Base-by-base conservation (phyloP, 1,140 invertebrate genomes). In the Drosophila pectinifera region DNA sequence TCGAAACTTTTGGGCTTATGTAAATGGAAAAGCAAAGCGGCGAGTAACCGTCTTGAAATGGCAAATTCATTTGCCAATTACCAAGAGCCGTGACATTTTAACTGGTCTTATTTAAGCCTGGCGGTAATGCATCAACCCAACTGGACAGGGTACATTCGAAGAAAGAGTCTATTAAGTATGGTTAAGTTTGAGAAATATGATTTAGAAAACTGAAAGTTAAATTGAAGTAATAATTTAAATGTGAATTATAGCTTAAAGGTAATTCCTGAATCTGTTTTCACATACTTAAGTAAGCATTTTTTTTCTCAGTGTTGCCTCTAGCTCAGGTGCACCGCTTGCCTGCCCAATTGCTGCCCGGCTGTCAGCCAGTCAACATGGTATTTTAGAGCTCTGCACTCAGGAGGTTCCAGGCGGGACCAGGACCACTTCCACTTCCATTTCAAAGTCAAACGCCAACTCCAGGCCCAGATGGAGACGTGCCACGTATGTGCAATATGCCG, bases 401-500 rank as follows among this genome's bases (percentile, higher is more conserved):
- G 16, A 20, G 53, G 14, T 10, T 39, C 5, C 31, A 6, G 2
- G 16, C 16, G 8, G 39, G 8, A 42, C 1, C 49, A 13, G 20
- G 5, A 14, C 7, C 58, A 13, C 13, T 3, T 57, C 24, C 46
- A 70, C 45, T 56, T 48, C 49, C 64, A 64, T 68, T 68, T 68
- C 59, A 65, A 39, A 63, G 36, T 31, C 28, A 28, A 36, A 53
- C 67, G 45, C 48, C 36, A 31, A 39, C 43, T 26, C 14, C 31
- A 6, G n/a, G 11, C n/a, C 11, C 41, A 31, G 28, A 31, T 31
- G 28, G 36, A 53, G 54, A 67, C 72, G 72, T 65, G 61, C 59
- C 78, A 78, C 78, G 62, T 79, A 64, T 82, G 74, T 82, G 79
- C 65, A 54, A 75, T 53, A 53, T 55, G 65, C 65, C 69, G 74